These are phyloP conservation scores for Leptarthrus brevirostris DNA, from an alignment of 2,888 invertebrate genomes.

Conservation along the genomic window DNA sequence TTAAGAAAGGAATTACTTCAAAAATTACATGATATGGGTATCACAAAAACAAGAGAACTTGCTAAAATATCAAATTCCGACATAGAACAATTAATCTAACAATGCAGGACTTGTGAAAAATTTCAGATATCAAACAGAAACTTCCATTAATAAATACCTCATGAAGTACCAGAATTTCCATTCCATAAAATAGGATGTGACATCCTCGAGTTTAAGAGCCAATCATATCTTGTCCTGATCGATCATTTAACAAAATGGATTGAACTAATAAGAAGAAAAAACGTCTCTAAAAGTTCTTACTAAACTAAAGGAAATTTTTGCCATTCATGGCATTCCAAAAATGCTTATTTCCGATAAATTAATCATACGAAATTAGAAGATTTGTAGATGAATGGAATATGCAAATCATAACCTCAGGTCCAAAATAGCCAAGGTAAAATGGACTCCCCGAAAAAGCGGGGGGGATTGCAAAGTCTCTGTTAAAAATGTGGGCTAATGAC, in stretches of 20 bases:
- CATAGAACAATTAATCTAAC: constrained; percentile 48
- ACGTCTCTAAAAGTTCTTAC: not conserved
- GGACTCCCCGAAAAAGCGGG: constrained; percentile 56
- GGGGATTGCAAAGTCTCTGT: not conserved
- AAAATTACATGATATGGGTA: constrained; percentile 49
- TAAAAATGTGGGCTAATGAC: not conserved
- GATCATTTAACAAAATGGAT: not conserved
- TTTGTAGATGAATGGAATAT: not conserved
- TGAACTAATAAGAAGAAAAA: not conserved
- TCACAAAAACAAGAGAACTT: constrained; percentile 54
- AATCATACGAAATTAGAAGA: not conserved
- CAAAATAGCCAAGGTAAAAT: constrained; percentile 55
- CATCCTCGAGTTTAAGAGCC: not conserved
- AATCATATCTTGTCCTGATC: not conserved
- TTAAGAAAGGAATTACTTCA: constrained; percentile 23
- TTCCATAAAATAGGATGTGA: not conserved
- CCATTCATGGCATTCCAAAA: too few species aligned
- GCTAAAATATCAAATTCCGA: constrained; percentile 50
- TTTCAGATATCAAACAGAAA: not conserved
- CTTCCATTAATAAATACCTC: constrained; percentile 11
- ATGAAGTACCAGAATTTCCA: not conserved
- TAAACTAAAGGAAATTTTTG: too few species aligned
- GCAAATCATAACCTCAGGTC: not conserved
- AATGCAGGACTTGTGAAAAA: constrained; percentile 50
- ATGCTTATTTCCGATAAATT: too few species aligned